phyloP scores from a whole-genome alignment of 2,888 invertebrate genomes.

The Zootermopsis nevadensis region DNA sequence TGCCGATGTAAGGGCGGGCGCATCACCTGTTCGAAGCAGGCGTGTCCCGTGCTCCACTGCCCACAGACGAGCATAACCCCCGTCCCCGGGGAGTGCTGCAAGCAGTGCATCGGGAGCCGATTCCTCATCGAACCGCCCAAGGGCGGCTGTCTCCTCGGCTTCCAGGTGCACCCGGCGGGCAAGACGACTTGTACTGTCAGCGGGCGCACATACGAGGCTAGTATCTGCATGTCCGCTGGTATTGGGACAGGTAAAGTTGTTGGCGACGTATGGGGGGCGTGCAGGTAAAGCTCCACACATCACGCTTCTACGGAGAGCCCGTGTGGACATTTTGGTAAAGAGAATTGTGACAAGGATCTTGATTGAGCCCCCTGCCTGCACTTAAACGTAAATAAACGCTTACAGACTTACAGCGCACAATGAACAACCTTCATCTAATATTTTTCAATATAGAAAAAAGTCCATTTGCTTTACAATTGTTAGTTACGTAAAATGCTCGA shows the following conservation, averaged over 20 bases:
- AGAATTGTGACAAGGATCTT: no score
- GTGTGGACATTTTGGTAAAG: no score
- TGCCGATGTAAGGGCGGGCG: slow-evolving; percentile 81
- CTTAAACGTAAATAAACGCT: no score
- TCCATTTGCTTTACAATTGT: no score
- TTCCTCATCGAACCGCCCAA: slow-evolving; percentile 65
- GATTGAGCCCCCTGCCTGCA: no score
- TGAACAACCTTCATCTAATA: no score
- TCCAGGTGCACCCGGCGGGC: slow-evolving; percentile 68
- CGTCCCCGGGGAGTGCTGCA: slow-evolving; percentile 85
- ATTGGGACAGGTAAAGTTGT: neutral
- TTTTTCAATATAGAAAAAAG: no score
- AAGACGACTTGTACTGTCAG: slow-evolving; percentile 70
- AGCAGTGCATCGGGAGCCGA: slow-evolving; percentile 67
- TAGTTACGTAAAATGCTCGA: no score
- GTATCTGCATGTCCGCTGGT: neutral
- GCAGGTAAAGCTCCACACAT: no score
- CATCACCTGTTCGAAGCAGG: slow-evolving; percentile 83
- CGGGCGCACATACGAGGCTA: slow-evolving; percentile 75
- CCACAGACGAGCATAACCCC: slow-evolving; percentile 75
- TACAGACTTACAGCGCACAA: no score
- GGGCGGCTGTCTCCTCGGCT: slow-evolving; percentile 77
- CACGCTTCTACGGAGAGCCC: no score
- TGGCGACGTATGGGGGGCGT: neutral
- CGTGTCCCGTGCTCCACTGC: slow-evolving; percentile 91